Percentiles rank a stretch among this genome's conserved stretches.
These are phyloP conservation scores for Penelope pileata DNA, from an alignment of 2,113 vertebrate species.

Conservation along the genomic window DNA sequence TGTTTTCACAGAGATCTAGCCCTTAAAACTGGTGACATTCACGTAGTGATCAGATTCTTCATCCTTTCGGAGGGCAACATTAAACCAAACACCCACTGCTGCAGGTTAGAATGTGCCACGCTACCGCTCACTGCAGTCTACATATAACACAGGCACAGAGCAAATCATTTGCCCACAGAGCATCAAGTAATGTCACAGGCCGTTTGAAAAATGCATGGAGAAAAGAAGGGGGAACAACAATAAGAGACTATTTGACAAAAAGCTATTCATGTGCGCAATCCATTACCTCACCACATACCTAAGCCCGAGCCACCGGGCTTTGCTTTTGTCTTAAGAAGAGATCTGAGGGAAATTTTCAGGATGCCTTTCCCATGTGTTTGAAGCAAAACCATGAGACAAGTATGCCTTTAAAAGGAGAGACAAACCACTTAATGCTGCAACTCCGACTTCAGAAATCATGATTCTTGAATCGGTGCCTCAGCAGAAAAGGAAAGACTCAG, in stretches of 20 bases:
- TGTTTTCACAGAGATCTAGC: background rate
- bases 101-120: background rate
- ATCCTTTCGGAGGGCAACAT: background rate
- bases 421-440: slow-evolving; percentile 29
- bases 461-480: slow-evolving; percentile 71
- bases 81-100: background rate
- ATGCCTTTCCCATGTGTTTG: slow-evolving; percentile 6
- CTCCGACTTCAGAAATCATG: slow-evolving; percentile 49
- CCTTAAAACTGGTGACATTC: background rate
- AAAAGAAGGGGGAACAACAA: slow-evolving; percentile 19
- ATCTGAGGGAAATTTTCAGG: slow-evolving; percentile 15
- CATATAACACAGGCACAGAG: background rate
- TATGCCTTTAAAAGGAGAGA: slow-evolving; percentile 39
- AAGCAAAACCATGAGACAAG: slow-evolving; percentile 10
- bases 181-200: background rate
- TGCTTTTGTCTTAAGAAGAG: slow-evolving; percentile 21
- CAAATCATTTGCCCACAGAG: slow-evolving; percentile 1
- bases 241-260: slow-evolving; percentile 33
- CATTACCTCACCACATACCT: slow-evolving; percentile 47
- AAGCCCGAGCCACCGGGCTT: background rate
- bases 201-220: background rate
- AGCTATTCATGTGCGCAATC: slow-evolving; percentile 28
- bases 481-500: slow-evolving; percentile 62
- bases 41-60: background rate
- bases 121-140: background rate